A percentile compares a stretch with the other conserved stretches of the same genome.
Conservation (phyloP, 2,888 invertebrate genomes). For the Vannuccia rotundouncinata region DNA sequence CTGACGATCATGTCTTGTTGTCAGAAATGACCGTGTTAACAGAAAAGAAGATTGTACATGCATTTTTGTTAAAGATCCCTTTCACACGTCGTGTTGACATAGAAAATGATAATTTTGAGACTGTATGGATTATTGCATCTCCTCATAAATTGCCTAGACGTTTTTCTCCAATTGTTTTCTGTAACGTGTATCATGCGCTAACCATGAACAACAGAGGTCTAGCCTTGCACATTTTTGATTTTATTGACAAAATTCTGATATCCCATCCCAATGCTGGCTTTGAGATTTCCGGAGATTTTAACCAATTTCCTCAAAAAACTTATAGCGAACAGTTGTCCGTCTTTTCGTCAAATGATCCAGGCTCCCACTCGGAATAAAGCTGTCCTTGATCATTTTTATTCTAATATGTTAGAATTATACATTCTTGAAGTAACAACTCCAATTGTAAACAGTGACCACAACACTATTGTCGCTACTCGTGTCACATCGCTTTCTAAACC, state of each 20-base stretch:
- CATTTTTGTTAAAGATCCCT: too few relatives aligned
- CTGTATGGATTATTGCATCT: neutral
- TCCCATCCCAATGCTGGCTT: neutral
- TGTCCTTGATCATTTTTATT: conserved; percentile 2
- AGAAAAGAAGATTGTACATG: too few relatives aligned
- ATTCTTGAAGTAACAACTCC: neutral
- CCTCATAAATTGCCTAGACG: neutral
- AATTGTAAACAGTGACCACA: conserved; percentile 6
- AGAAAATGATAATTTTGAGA: neutral
- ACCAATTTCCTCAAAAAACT: neutral
- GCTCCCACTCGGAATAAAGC: neutral
- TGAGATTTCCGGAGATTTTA: neutral
- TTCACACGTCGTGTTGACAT: conserved; percentile 8
- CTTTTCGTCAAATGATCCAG: neutral
- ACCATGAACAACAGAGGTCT: neutral
- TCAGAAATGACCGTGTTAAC: too few relatives aligned
- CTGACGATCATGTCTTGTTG: too few relatives aligned
- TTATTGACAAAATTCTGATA: neutral
- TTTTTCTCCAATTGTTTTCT: neutral
- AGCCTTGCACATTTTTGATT: neutral
- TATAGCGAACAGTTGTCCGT: conserved; percentile 8
- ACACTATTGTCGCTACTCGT: too few relatives aligned
- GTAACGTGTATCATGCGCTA: neutral
- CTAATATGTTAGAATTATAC: neutral
- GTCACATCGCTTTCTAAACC: too few relatives aligned